These are phyloP conservation scores for Cosmia pyralina DNA, from an alignment of 2,888 invertebrate species.

Conservation along the genomic window DNA sequence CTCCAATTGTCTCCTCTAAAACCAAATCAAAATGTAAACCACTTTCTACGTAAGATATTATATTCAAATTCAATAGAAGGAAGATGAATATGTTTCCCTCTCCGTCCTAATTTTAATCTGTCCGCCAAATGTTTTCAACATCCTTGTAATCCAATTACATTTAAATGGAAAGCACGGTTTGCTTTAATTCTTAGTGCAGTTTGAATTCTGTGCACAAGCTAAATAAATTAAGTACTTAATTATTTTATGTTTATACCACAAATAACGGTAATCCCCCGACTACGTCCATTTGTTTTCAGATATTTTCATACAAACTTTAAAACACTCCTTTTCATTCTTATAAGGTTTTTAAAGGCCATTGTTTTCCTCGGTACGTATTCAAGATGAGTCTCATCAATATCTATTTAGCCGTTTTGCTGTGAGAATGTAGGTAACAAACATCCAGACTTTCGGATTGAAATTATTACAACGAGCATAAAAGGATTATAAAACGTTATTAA, in stretches of 20 bases:
- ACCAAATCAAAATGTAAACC: background rate
- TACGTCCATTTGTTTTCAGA: background rate
- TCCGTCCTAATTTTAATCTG: conserved; percentile 23
- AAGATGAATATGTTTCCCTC: conserved; percentile 8
- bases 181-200: conserved; percentile 7
- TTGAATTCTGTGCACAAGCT: conserved; percentile 7
- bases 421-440: too few species aligned
- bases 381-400: background rate
- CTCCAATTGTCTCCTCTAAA: background rate
- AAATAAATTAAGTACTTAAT: conserved; percentile 11
- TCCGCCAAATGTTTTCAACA: conserved; percentile 30
- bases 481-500: background rate
- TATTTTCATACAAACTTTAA: background rate
- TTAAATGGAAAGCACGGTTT: conserved; percentile 18
- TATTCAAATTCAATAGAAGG: conserved; percentile 21
- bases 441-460: background rate
- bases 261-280: background rate
- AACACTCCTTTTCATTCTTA: background rate
- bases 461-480: background rate
- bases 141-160: conserved; percentile 32
- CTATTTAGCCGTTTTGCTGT: background rate
- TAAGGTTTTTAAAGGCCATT: background rate
- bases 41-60: conserved; percentile 3
- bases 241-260: background rate
- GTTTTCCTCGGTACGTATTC: background rate